Evolutionary conservation across 2,888 invertebrate species (phyloP).

Genomic region (Galerucella nymphaeae): DNA sequence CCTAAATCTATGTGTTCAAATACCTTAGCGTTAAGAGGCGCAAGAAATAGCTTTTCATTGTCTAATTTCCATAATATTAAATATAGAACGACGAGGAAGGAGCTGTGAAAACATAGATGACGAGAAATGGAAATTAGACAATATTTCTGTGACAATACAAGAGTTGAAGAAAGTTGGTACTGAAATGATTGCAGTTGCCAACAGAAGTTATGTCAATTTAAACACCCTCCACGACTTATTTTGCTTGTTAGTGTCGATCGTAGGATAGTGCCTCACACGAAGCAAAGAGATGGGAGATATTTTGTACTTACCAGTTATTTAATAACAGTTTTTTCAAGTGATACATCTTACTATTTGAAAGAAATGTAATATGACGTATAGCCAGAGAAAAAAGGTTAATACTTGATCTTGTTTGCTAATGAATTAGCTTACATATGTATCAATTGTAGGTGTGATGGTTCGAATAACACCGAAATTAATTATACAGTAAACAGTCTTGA

Average conservation of each 20-base stretch:
- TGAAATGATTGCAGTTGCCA: constrained; percentile 52
- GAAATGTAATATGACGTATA: neutral
- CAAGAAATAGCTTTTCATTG: neutral
- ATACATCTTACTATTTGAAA: neutral
- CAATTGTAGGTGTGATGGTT: too few relatives aligned
- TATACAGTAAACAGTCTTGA: too few relatives aligned
- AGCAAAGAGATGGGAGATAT: neutral
- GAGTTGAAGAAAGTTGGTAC: constrained; percentile 32
- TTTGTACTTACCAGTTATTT: constrained; percentile 19
- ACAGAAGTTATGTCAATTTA: constrained; percentile 57
- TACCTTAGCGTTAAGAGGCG: neutral
- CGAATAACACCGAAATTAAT: too few relatives aligned
- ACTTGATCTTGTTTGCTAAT: too few relatives aligned
- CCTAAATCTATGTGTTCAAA: too few relatives aligned
- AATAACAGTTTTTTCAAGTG: neutral
- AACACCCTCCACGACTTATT: constrained; percentile 41
- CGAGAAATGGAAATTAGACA: constrained; percentile 14
- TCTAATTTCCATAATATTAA: constrained; percentile 4
- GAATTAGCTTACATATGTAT: too few relatives aligned
- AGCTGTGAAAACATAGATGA: neutral
- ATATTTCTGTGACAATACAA: constrained; percentile 24
- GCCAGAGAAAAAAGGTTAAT: too few relatives aligned
- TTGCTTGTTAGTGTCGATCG: constrained; percentile 16
- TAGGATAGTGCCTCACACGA: constrained; percentile 21
- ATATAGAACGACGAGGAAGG: neutral